Conservation (phyloP, 2,113 vertebrate species). For the Parus major region DNA sequence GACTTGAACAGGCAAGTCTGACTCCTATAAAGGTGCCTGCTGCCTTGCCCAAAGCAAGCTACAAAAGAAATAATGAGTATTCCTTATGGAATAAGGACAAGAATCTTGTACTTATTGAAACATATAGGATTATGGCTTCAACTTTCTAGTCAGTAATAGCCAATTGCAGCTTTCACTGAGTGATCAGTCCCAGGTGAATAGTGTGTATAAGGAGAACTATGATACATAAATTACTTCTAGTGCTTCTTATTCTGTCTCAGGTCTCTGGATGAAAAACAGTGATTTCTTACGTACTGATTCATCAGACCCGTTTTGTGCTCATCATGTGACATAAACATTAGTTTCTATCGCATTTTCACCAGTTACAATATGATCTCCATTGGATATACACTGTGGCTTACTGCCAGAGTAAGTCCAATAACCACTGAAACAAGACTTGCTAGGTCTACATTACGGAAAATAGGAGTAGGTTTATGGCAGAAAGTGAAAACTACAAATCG, state of each 20-base stretch:
- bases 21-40: not conserved
- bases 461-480: not conserved
- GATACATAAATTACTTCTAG: not conserved
- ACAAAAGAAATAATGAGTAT: not conserved
- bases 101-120: not conserved
- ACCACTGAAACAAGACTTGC: not conserved
- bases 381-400: not conserved
- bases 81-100: not conserved
- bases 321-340: not conserved
- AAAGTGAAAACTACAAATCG: not conserved
- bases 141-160: not conserved
- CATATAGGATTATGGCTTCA: not conserved
- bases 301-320: not conserved
- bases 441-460: not conserved
- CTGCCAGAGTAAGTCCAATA: not conserved
- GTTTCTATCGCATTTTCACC: not conserved
- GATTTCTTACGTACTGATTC: not conserved
- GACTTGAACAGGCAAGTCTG: constrained; percentile 51
- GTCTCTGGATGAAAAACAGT: not conserved
- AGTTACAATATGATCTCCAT: not conserved
- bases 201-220: not conserved
- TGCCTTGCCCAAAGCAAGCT: not conserved
- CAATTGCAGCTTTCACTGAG: not conserved
- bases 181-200: not conserved
- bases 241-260: not conserved